Percentiles rank a stretch among this genome's conserved stretches.
These are phyloP conservation scores for Spodoptera frugiperda DNA, from an alignment of 1,140 invertebrate species.

Conservation along the genomic window DNA sequence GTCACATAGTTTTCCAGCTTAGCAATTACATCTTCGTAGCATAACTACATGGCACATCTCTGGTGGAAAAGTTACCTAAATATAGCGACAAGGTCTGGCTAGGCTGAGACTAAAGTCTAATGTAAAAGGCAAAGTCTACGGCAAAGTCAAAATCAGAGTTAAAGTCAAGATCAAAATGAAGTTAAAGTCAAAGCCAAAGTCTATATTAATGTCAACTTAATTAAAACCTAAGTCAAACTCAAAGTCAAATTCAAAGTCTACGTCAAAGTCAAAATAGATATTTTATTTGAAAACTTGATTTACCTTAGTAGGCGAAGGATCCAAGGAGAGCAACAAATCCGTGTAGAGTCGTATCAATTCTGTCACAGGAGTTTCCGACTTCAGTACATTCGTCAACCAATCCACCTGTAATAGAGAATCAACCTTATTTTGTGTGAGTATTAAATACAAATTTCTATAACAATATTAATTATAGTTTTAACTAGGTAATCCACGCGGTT, in stretches of 20 bases:
- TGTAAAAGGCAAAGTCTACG: too few relatives aligned
- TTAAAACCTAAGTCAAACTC: too few relatives aligned
- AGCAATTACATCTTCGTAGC: too few relatives aligned
- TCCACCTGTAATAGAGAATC: conserved; percentile 61
- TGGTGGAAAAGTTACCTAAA: too few relatives aligned
- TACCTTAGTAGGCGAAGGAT: conserved; percentile 74
- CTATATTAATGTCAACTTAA: too few relatives aligned
- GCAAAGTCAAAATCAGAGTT: neutral
- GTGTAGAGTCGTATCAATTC: conserved; percentile 74
- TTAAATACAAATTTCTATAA: neutral
- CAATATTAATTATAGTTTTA: too few relatives aligned
- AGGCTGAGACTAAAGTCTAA: too few relatives aligned
- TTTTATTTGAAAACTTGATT: neutral
- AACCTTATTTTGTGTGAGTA: neutral
- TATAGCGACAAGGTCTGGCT: too few relatives aligned
- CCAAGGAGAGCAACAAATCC: conserved; percentile 69
- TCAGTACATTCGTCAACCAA: conserved; percentile 72
- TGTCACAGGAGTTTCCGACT: conserved; percentile 65
- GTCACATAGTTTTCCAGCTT: too few relatives aligned
- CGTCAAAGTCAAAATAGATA: neutral
- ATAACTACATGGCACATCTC: too few relatives aligned
- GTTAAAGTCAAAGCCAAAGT: too few relatives aligned
- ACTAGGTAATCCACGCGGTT: too few relatives aligned
- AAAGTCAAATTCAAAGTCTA: neutral
- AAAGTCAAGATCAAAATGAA: neutral